Evolutionary conservation across 2,113 vertebrate genomes (phyloP).

Genomic region (Syngnathus floridae): DNA sequence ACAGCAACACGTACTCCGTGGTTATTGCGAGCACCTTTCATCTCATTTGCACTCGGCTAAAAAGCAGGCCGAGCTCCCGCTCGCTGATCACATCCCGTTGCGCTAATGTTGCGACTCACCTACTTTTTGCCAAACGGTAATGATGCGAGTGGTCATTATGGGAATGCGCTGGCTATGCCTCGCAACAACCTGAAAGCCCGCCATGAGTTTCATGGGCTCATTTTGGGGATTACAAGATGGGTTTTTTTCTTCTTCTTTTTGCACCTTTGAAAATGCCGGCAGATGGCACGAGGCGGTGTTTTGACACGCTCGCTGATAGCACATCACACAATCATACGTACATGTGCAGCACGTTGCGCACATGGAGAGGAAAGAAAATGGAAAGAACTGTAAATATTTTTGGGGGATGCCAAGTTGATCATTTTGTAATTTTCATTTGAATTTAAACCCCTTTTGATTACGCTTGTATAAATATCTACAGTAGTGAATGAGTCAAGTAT

Average conservation of each 20-base stretch:
- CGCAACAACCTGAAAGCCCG: neutral
- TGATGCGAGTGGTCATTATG: conserved; percentile 5
- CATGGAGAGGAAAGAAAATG: neutral
- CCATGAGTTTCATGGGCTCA: neutral
- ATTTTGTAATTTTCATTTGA: no score
- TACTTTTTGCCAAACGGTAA: conserved; percentile 1
- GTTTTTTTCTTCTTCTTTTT: neutral
- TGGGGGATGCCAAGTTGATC: no score
- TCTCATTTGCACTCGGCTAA: neutral
- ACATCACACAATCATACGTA: conserved; percentile 17
- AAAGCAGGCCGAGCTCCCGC: neutral
- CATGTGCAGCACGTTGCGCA: conserved; percentile 1
- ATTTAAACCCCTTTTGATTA: no score
- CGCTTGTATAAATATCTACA: no score
- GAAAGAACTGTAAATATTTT: neutral
- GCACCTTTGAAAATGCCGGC: conserved; percentile 19
- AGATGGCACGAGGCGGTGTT: conserved; percentile 28
- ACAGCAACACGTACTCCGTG: neutral
- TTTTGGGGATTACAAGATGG: neutral
- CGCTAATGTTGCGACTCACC: neutral
- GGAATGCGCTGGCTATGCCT: conserved; percentile 6
- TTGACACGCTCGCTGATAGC: neutral
- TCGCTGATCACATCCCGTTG: neutral
- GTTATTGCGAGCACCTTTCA: neutral
- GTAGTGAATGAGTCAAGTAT: no score